Evolutionary conservation across 35 echinoderm and acorn worm species (phyloP).

Genomic region (Hemicentrotus pulcherrimus): DNA sequence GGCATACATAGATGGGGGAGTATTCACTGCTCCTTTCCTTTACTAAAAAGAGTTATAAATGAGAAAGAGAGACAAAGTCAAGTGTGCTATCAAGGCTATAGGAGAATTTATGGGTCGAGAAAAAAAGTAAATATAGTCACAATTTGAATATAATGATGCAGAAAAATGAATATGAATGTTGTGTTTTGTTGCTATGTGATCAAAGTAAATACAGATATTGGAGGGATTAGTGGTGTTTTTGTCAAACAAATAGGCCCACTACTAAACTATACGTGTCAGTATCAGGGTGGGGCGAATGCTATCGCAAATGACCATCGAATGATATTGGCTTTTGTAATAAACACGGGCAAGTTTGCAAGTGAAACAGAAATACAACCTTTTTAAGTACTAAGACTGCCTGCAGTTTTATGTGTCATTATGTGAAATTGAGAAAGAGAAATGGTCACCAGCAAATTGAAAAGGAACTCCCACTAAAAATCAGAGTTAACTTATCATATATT

Average conservation of each 20-base stretch:
- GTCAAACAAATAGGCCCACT: background rate
- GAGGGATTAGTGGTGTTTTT: slow-evolving; percentile 5
- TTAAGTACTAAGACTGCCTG: background rate
- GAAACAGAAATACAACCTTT: background rate
- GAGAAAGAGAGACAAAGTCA: background rate
- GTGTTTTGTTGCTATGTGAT: background rate
- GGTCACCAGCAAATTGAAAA: background rate
- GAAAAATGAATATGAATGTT: slow-evolving; percentile 5
- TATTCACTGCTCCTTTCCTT: slow-evolving; percentile 21
- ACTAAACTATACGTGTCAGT: background rate
- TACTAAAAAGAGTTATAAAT: slow-evolving; percentile 28
- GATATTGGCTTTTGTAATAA: background rate
- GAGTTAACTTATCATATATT: background rate
- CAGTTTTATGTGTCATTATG: background rate
- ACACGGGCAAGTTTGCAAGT: background rate
- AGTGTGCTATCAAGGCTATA: slow-evolving; percentile 15
- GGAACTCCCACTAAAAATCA: background rate
- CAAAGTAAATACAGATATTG: background rate
- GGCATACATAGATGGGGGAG: slow-evolving; percentile 24
- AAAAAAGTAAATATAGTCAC: background rate
- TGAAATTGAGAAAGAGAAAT: background rate
- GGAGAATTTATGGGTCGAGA: slow-evolving; percentile 10
- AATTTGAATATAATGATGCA: slow-evolving; percentile 20
- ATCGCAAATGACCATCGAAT: background rate
- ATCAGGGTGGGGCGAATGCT: background rate